These are phyloP conservation scores for Phasianus colchicus DNA, from an alignment of 2,113 vertebrate species.

Conservation along the genomic window DNA sequence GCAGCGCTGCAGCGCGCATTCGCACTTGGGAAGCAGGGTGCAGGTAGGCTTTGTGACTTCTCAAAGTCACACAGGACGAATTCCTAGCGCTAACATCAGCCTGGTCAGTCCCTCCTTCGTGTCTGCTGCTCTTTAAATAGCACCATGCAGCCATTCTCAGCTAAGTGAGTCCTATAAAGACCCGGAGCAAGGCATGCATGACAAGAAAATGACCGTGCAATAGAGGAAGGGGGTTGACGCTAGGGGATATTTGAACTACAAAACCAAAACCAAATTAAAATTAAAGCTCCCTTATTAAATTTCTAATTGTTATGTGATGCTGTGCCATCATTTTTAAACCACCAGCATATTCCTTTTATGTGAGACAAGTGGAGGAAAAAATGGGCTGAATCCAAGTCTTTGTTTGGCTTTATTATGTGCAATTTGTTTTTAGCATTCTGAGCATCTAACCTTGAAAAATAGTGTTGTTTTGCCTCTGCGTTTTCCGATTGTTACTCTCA, in stretches of 20 bases:
- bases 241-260: background rate
- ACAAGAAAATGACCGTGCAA: background rate
- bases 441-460: conserved; percentile 83
- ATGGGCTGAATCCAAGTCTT: conserved; percentile 32
- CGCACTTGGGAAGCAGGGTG: background rate
- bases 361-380: conserved; percentile 12
- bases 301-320: conserved; percentile 58
- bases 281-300: conserved; percentile 71
- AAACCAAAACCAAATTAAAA: conserved; percentile 71
- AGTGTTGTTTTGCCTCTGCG: conserved; percentile 74
- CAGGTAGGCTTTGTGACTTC: background rate
- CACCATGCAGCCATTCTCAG: background rate
- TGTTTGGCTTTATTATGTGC: conserved; percentile 70
- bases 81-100: background rate
- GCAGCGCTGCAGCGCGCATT: background rate
- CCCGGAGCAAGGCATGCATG: background rate
- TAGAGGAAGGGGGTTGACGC: background rate
- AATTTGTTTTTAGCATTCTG: conserved; percentile 78
- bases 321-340: conserved; percentile 61
- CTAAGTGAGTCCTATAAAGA: background rate
- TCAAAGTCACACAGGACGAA: background rate
- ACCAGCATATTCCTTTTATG: conserved; percentile 39
- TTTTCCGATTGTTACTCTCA: conserved; percentile 81
- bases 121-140: background rate
- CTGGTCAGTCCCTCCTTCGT: background rate